Conservation (phyloP, 2,797 vertebrate genomes). For the Lagodon rhomboides region DNA sequence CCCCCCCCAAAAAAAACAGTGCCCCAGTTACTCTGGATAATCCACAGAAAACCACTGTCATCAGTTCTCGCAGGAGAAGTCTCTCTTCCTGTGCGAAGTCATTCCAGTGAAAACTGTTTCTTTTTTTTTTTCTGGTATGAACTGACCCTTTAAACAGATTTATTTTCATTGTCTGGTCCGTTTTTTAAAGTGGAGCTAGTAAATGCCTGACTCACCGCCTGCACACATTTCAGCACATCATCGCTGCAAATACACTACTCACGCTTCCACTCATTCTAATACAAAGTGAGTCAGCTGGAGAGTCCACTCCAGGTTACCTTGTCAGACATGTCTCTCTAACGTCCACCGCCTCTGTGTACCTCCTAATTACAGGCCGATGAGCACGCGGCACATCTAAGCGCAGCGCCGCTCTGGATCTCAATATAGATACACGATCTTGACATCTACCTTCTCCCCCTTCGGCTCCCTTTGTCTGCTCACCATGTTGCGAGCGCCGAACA, state of each 20-base stretch:
- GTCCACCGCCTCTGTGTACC: constrained; percentile 42
- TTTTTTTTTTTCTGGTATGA: not conserved
- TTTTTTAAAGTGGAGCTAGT: constrained; percentile 8
- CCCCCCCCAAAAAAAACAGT: not conserved
- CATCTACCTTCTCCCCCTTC: constrained; percentile 53
- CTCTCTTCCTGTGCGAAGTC: not conserved
- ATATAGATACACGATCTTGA: constrained; percentile 54
- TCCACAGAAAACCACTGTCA: constrained; percentile 12
- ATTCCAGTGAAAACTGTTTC: not conserved
- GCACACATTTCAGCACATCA: constrained; percentile 20
- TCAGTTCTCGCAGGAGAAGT: not conserved
- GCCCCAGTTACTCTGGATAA: constrained; percentile 30
- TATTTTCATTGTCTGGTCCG: not conserved
- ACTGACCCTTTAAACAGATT: not conserved
- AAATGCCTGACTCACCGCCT: not conserved
- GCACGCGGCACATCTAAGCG: constrained; percentile 38
- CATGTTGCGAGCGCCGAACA: constrained; percentile 53
- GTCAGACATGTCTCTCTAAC: constrained; percentile 44
- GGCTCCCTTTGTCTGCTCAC: constrained; percentile 65
- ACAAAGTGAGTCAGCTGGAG: constrained; percentile 57
- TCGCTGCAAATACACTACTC: constrained; percentile 5
- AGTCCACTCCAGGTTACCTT: constrained; percentile 52
- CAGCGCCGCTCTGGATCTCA: constrained; percentile 42
- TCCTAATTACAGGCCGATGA: constrained; percentile 57
- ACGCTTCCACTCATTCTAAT: constrained; percentile 32